Evolutionary conservation across 2,113 vertebrate species (phyloP), one percentile per base, ranked within the genome.

Genomic region (Pseudorectes ferrugineus): DNA sequence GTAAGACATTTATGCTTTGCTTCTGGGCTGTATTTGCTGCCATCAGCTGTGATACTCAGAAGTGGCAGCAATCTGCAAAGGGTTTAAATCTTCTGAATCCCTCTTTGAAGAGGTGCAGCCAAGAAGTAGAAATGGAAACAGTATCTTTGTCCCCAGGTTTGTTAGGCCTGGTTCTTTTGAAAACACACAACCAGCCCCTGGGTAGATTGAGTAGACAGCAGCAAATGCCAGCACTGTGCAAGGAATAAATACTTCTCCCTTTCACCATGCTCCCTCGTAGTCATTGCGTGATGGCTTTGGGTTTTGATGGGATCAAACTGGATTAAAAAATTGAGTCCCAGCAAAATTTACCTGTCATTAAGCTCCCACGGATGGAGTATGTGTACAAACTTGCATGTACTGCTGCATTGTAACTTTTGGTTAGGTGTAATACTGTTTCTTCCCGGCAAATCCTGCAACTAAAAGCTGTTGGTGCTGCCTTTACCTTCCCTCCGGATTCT

Each of bases 111-210:
- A n/a, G n/a, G 11, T 12, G 18, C 14, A 26, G 14, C 20, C 15
- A 20, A 36, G n/a, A 26, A 79, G 25, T 25, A 58, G 67, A 71
- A 86, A 48, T 52, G 48, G 62, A 67, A 57, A 28, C 48, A 16
- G 24, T 49, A 9, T 13, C 29, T 73, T 51, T 73, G 40, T 61
- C 28, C 11, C 33, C 31, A 14, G 49, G 14, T 62, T 38, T 43
- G 45, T 38, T 73, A 11, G 22, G 22, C 15, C 17, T 35, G 40
- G 24, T 62, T 48, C 9, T 35, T 75, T 72, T 65, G 31, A 40
- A 89, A 86, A 28, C 0, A 1, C 10, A 12, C 43, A 42, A 0
- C 16, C 59, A 29, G 63, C 12, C 24, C 42, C 40, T 26, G 28
- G 73, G 36, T 74, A 70, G 46, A 24, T 42, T 43, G 28, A 61